Percentiles rank a stretch among this genome's conserved stretches.
Evolutionary conservation across 1,140 invertebrate species (phyloP).

Genomic region (Spodoptera litura): DNA sequence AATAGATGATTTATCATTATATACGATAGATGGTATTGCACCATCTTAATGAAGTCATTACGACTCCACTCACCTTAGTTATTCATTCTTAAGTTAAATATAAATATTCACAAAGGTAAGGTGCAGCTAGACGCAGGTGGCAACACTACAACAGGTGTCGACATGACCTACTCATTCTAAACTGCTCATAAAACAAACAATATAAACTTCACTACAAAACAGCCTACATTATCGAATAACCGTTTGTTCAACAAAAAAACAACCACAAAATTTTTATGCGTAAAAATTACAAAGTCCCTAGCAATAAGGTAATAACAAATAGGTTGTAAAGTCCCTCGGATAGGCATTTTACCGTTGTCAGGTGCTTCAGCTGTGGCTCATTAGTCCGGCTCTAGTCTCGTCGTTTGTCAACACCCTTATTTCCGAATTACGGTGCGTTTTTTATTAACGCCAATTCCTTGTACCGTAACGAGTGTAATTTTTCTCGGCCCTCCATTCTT

Average conservation of each 20-base stretch:
- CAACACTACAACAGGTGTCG: not conserved
- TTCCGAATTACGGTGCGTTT: slow-evolving; percentile 72
- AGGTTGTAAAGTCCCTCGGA: slow-evolving; percentile 49
- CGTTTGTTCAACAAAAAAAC: not conserved
- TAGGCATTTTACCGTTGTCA: slow-evolving; percentile 65
- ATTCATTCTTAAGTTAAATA: not conserved
- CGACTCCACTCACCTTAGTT: no score
- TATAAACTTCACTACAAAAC: not conserved
- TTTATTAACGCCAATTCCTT: slow-evolving; percentile 81
- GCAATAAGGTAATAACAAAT: slow-evolving; percentile 55
- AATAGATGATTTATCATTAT: no score
- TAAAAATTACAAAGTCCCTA: slow-evolving; percentile 7
- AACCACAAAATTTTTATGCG: not conserved
- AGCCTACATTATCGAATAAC: not conserved
- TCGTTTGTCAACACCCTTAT: slow-evolving; percentile 75
- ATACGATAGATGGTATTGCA: no score
- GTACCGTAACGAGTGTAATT: slow-evolving; percentile 74
- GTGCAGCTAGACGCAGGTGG: not conserved
- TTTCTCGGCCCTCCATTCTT: slow-evolving; percentile 64
- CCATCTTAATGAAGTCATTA: no score
- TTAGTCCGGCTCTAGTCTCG: slow-evolving; percentile 64
- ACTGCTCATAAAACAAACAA: not conserved
- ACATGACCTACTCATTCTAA: not conserved
- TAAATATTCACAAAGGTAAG: slow-evolving; percentile 8
- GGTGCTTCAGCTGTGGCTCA: slow-evolving; percentile 73